These are phyloP conservation scores for Lycorma delicatula DNA, from an alignment of 1,140 invertebrate species.

Conservation along the genomic window DNA sequence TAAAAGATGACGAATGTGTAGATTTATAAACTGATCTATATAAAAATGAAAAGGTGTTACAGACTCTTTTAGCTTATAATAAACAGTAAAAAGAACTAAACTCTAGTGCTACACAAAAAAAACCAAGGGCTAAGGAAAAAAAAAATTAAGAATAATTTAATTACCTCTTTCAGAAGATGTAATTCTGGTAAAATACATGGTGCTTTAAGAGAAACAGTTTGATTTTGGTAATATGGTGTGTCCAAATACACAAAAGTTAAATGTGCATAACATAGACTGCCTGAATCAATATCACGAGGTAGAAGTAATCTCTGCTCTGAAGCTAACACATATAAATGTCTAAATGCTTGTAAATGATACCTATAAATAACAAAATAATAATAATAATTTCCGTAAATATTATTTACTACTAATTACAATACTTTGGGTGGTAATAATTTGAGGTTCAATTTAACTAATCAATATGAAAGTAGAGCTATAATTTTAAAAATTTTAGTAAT, in stretches of 20 bases:
- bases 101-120: too few species aligned
- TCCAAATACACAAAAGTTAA: constrained; percentile 54
- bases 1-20: too few species aligned
- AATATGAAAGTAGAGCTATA: too few species aligned
- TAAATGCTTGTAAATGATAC: constrained; percentile 90
- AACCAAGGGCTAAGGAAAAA: too few species aligned
- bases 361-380: constrained; percentile 39
- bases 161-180: constrained; percentile 57
- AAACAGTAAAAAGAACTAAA: too few species aligned
- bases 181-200: constrained; percentile 83
- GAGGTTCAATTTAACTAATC: too few species aligned
- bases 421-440: too few species aligned
- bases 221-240: constrained; percentile 42
- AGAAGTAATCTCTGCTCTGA: constrained; percentile 80
- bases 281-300: constrained; percentile 74
- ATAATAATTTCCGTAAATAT: too few species aligned
- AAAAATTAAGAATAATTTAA: constrained; percentile 1
- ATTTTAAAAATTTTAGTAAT: too few species aligned
- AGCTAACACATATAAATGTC: constrained; percentile 91
- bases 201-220: constrained; percentile 52
- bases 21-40: too few species aligned
- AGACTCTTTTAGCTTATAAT: too few species aligned
- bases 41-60: constrained; percentile 5
- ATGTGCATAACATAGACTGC: constrained; percentile 69
- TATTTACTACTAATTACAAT: too few species aligned